Conservation (phyloP, 2,113 vertebrate species). For the Cynopterus brachyotis region DNA sequence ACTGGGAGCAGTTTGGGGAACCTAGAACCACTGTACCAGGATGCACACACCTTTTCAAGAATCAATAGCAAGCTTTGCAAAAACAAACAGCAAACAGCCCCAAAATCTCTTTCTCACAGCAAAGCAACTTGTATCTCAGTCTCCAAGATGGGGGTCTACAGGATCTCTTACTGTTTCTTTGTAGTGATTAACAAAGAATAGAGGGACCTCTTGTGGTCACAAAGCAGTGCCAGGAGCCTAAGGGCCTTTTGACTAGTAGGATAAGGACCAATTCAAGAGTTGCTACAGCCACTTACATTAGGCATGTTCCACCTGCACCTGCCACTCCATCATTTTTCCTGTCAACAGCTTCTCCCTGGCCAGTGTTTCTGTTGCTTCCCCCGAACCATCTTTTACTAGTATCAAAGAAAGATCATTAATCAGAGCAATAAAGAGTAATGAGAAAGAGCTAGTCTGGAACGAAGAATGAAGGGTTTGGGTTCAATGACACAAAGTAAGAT, state of each 20-base stretch:
- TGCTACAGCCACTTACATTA: not conserved
- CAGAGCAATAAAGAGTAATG: not conserved
- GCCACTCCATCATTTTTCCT: not conserved
- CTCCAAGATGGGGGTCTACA: not conserved
- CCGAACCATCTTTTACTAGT: not conserved
- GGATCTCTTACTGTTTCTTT: not conserved
- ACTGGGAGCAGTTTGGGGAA: not conserved
- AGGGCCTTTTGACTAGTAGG: not conserved
- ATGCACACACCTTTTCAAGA: not conserved
- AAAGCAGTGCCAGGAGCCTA: not conserved
- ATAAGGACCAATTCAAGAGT: not conserved
- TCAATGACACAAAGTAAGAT: not conserved
- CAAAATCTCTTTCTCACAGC: not conserved
- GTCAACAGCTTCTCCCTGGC: not conserved
- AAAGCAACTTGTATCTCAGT: not conserved
- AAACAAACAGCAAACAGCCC: not conserved
- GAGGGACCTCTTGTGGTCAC: slow-evolving; percentile 44
- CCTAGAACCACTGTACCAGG: not conserved
- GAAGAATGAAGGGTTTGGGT: not conserved
- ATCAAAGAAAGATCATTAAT: not conserved
- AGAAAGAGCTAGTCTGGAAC: not conserved
- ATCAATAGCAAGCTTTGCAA: not conserved
- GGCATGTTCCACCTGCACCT: not conserved
- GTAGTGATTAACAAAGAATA: not conserved
- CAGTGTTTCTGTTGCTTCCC: not conserved